Base-by-base conservation (phyloP, 1,140 invertebrate species). In the Hirudo medicinalis region DNA sequence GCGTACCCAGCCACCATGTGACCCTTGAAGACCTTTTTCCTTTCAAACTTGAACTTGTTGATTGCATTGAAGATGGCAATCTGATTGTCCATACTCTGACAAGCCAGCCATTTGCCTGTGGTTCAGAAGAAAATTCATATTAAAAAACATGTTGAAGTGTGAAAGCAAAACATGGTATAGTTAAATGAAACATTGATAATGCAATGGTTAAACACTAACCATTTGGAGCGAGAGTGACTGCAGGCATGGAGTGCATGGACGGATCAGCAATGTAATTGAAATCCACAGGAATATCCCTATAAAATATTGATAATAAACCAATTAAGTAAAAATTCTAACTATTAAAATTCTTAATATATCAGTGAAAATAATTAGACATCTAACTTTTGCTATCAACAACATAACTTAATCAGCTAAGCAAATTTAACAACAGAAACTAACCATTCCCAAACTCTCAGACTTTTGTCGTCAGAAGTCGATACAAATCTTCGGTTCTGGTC, bases 251-350 rank as follows among this genome's bases (percentile, higher is more conserved):
- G 84, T 99, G 96, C 92, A 99, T 97, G 2, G 91, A 89, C 3
- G 96, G 95, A 84, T 99, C 96, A n/a, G 96, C 95, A 77, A 99
- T 99, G 79, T 99, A 97, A 81, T 99, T 99, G 89, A 99, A 98
- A 81, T 99, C 96, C 4, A 99, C 96, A 0, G 96, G 97, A 80
- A 99, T 97, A 81, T 99, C 94, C 90, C 89, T 91, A 77, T 73
- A 79, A 75, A 63, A 72, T 22, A 75, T 73, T 68, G 32, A 74
- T 63, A 11, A 40, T 40, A 49, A 49, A 49, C 11, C 43, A 49
- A 36, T 49, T 49, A 17, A 49, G 9, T 49, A 49, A 49, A 49
- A 49, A 49, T 15, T 49, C 3, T 9, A 49, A 49, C 13, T 36
- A 36, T 6, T 36, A 36, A 2, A 36, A 3, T 6, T 3, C 32